Base-by-base conservation (phyloP, 2,888 invertebrate species). In the Pyralis farinalis region DNA sequence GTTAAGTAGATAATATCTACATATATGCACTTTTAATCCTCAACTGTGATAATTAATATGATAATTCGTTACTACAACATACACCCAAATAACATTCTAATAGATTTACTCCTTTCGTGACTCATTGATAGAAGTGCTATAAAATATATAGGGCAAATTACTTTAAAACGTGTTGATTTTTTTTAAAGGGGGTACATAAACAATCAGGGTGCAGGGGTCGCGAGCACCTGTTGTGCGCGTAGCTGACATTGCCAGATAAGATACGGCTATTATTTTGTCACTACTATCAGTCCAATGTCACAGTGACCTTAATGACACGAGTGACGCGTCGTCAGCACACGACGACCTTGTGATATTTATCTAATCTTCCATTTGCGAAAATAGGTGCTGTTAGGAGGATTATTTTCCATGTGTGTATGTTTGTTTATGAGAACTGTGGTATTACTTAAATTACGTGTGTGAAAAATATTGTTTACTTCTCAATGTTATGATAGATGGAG, bases 221-320 rank as follows among this genome's bases (percentile, higher is more conserved):
- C 63, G 51, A 55, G 66, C 81, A 86, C 86, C 85, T 85, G 82
- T 72, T 76, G 87, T 83, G 81, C 71, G 83, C 84, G 84, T 70
- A 69, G 51, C 65, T 84, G 84, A 87, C 87, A 80, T 85, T 86
- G 85, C 63, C 68, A 80, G 87, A 87, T 87, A 87, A 88, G 85
- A 86, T 85, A 84, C 69, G 72, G 76, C 77, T 84, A 84, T 86
- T 86, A 86, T 87, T 86, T 85, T 84, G 87, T 80, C 80, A 80
- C 69, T 65, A 76, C 70, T 83, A 81, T 83, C 82, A 66, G 68
- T 62, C 81, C 88, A 88, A 88, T 86, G 88, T 87, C 87, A 87
- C 81, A 85, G 78, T 86, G 83, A 87, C 88, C 87, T 86, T 80
- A 87, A 83, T 87, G 87, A 83, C 87, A 81, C 75, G 72, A 83